Conservation (phyloP, 2,113 vertebrate species). For the Danionella cerebrum region DNA sequence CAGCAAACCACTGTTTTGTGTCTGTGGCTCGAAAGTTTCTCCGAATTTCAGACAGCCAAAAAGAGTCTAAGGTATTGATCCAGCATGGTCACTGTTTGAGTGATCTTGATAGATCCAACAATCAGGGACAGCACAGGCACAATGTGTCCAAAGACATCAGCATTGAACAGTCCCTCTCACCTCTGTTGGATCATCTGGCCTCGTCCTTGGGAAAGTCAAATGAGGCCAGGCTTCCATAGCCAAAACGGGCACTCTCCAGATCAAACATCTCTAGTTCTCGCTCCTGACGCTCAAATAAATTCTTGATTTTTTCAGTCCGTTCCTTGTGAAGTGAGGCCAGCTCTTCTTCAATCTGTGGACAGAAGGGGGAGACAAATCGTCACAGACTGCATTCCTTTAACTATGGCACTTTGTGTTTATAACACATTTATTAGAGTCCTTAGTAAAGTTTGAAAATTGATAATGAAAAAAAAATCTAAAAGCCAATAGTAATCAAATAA, state of each 20-base stretch:
- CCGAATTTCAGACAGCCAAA: conserved; percentile 58
- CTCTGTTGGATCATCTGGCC: conserved; percentile 77
- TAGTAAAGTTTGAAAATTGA: too few species aligned
- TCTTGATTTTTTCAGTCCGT: conserved; percentile 92
- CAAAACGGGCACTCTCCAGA: conserved; percentile 89
- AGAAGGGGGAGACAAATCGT: not conserved
- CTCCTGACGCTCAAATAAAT: conserved; percentile 91
- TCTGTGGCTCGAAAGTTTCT: conserved; percentile 47
- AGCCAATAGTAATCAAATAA: too few species aligned
- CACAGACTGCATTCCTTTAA: not conserved
- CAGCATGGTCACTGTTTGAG: conserved; percentile 68
- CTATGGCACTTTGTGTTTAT: not conserved
- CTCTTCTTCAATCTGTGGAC: conserved; percentile 92
- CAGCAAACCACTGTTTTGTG: conserved; percentile 65
- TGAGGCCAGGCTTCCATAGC: conserved; percentile 87
- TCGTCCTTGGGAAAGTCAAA: conserved; percentile 97
- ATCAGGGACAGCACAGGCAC: conserved; percentile 82
- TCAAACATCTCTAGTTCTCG: conserved; percentile 91
- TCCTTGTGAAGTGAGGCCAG: conserved; percentile 95
- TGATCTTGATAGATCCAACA: conserved; percentile 66
- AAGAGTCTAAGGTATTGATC: conserved; percentile 70
- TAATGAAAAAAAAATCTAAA: too few species aligned
- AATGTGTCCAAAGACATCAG: conserved; percentile 77
- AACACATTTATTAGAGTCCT: too few species aligned
- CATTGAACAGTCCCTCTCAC: conserved; percentile 62